Evolutionary conservation across 1,140 invertebrate species (phyloP).

Genomic region (Drosophila orosa): DNA sequence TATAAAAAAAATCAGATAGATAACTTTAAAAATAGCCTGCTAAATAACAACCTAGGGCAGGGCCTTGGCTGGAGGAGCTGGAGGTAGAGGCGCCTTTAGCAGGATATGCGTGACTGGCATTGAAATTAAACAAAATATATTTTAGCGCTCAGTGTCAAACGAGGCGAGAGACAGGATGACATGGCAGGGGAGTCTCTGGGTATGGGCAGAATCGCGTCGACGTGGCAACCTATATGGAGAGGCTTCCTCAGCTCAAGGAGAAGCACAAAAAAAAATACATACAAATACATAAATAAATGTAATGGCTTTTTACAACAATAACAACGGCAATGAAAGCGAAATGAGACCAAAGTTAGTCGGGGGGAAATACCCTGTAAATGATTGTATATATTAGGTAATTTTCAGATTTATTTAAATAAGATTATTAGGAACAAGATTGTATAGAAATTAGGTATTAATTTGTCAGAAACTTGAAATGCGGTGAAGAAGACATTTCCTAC

Average conservation of each 20-base stretch:
- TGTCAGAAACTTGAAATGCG: too few species aligned
- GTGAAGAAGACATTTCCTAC: too few species aligned
- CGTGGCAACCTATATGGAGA: constrained; percentile 49
- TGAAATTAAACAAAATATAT: constrained; percentile 71
- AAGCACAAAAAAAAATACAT: constrained; percentile 15
- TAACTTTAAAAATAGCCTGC: constrained; percentile 60
- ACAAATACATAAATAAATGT: constrained; percentile 76
- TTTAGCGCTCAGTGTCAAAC: constrained; percentile 66
- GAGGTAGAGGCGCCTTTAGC: constrained; percentile 22
- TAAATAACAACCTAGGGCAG: constrained; percentile 37
- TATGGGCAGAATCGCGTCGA: constrained; percentile 22
- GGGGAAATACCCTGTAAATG: constrained; percentile 19
- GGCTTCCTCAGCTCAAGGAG: constrained; percentile 34
- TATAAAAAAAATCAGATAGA: constrained; percentile 42
- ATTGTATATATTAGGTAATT: too few species aligned
- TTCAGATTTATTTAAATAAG: not conserved
- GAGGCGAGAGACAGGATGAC: constrained; percentile 54
- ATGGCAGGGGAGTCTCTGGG: constrained; percentile 4
- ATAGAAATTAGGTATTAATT: too few species aligned
- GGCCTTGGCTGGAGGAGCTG: constrained; percentile 14
- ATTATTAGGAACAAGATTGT: not conserved
- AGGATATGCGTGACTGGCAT: constrained; percentile 81
- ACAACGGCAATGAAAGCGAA: constrained; percentile 29
- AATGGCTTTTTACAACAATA: constrained; percentile 66
- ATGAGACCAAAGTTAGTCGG: not conserved